Percentiles rank a stretch among this genome's conserved stretches.
phyloP scores from a whole-genome alignment of 2,113 vertebrate genomes.

The Callorhinus ursinus region DNA sequence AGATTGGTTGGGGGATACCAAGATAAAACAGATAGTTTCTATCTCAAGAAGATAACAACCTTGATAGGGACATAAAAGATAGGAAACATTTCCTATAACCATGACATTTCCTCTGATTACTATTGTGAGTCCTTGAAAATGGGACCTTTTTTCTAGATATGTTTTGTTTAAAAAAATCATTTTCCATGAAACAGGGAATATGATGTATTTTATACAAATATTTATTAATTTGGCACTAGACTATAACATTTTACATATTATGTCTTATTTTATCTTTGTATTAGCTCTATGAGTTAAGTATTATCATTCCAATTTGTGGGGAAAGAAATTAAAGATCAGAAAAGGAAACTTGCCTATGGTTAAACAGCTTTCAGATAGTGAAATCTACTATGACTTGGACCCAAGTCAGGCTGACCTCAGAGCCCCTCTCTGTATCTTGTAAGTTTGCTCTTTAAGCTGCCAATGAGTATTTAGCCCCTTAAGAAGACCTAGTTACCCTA shows the following conservation, averaged over 20 bases:
- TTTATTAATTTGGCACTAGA: slow-evolving; percentile 11
- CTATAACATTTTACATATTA: neutral
- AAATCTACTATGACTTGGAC: neutral
- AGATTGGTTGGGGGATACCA: neutral
- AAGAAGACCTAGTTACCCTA: neutral
- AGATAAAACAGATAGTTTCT: neutral
- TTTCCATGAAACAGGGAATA: neutral
- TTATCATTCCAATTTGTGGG: neutral
- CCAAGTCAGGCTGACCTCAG: neutral
- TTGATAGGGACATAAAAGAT: neutral
- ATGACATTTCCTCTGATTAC: slow-evolving; percentile 30
- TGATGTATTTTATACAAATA: slow-evolving; percentile 14
- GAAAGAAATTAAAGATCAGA: neutral
- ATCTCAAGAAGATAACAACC: slow-evolving; percentile 35
- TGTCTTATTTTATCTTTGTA: slow-evolving; percentile 1
- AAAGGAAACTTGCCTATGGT: neutral
- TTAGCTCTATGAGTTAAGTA: neutral
- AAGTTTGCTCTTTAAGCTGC: neutral
- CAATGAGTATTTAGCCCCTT: neutral
- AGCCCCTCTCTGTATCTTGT: neutral
- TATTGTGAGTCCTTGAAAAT: slow-evolving; percentile 41
- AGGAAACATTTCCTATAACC: neutral
- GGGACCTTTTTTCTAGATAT: neutral
- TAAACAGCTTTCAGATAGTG: neutral
- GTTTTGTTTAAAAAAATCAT: neutral